Evolutionary conservation across 2,888 invertebrate genomes (phyloP).

Genomic region (Euplagia quadripunctaria): DNA sequence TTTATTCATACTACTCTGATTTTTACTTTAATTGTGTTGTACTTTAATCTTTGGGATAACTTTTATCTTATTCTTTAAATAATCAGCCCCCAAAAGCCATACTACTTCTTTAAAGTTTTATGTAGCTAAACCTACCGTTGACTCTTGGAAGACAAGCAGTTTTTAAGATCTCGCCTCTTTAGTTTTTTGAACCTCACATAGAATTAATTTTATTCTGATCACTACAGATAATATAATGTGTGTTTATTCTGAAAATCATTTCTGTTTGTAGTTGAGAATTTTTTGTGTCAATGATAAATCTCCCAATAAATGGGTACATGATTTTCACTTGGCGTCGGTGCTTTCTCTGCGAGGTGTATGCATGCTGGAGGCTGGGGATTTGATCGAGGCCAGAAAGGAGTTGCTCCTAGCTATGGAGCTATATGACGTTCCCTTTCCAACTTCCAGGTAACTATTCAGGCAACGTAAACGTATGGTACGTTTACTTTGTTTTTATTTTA

Average conservation of each 20-base stretch:
- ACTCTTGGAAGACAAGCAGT: too few species aligned
- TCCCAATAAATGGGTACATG: slow-evolving; percentile 62
- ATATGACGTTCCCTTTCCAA: slow-evolving; percentile 67
- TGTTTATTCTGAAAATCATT: not conserved
- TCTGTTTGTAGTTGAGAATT: slow-evolving; percentile 48
- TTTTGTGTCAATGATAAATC: slow-evolving; percentile 39
- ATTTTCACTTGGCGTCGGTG: slow-evolving; percentile 67
- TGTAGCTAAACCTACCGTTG: too few species aligned
- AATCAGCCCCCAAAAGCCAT: too few species aligned
- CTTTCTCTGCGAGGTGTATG: slow-evolving; percentile 66
- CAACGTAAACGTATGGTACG: not conserved
- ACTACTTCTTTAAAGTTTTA: not conserved
- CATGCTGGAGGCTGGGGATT: slow-evolving; percentile 69
- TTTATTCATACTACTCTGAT: too few species aligned
- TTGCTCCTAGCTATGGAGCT: slow-evolving; percentile 68
- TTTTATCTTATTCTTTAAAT: too few species aligned
- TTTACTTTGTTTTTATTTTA: not conserved
- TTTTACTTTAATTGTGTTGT: too few species aligned
- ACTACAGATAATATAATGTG: not conserved
- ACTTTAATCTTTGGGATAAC: too few species aligned
- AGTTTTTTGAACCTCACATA: too few species aligned
- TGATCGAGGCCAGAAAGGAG: slow-evolving; percentile 64
- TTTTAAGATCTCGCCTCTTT: too few species aligned
- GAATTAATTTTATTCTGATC: not conserved
- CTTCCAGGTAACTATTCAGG: slow-evolving; percentile 51